Evolutionary conservation across 2,797 vertebrate species (phyloP).

Genomic region (Chlorospingus flavigularis): DNA sequence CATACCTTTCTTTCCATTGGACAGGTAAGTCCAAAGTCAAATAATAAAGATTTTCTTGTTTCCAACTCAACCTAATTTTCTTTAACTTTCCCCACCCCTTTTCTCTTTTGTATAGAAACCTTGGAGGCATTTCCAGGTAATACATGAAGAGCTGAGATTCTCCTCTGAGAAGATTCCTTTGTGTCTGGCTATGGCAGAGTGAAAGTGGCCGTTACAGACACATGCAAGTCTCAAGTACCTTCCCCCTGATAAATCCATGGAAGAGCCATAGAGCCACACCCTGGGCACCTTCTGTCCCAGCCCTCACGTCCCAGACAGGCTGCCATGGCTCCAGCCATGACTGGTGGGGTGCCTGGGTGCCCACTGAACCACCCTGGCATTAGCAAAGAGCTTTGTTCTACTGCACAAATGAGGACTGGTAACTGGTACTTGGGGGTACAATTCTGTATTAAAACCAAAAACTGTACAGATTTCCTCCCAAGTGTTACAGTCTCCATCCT

Average conservation of each 20-base stretch:
- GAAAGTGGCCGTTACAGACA: conserved; percentile 9
- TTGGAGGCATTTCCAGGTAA: background rate
- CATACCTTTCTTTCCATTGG: background rate
- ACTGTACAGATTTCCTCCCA: background rate
- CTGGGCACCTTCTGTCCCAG: background rate
- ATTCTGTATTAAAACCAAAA: background rate
- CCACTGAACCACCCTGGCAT: rapidly evolving
- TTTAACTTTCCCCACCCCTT: background rate
- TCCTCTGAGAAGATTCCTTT: background rate
- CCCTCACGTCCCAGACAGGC: background rate
- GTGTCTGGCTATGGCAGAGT: background rate
- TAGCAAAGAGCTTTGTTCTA: rapidly evolving
- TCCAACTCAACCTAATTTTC: background rate
- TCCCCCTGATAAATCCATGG: conserved; percentile 34
- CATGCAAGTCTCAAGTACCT: conserved; percentile 13
- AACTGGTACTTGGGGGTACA: background rate
- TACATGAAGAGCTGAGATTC: background rate
- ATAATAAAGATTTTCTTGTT: background rate
- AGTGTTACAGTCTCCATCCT: background rate
- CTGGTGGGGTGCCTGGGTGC: background rate
- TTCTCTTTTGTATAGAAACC: background rate
- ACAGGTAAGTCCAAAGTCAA: too few relatives aligned
- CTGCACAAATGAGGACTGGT: background rate
- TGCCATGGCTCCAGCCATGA: background rate
- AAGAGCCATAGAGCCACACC: background rate